Evolutionary conservation across 1,140 invertebrate species (phyloP).

Genomic region (Drosophila leontia): DNA sequence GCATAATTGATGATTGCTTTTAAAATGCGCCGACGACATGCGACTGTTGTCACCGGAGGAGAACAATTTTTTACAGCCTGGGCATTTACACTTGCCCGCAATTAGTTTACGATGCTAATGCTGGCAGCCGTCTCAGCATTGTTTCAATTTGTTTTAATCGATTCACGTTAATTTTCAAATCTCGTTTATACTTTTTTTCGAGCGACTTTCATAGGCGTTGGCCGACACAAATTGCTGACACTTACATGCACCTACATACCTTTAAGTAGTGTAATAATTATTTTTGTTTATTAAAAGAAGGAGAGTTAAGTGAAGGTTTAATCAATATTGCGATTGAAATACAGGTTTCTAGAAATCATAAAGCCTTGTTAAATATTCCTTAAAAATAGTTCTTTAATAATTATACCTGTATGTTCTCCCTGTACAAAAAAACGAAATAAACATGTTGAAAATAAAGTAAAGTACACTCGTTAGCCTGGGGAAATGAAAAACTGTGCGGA

Average conservation of each 20-base stretch:
- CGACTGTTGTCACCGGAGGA: constrained; percentile 67
- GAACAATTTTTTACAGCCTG: constrained; percentile 69
- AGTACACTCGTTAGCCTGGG: constrained; percentile 14
- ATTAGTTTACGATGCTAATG: constrained; percentile 72
- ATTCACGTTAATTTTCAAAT: constrained; percentile 76
- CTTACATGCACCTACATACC: constrained; percentile 36
- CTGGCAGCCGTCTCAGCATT: constrained; percentile 30
- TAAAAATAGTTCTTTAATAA: background rate
- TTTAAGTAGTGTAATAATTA: constrained; percentile 22
- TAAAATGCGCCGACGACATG: constrained; percentile 76
- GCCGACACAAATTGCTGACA: constrained; percentile 37
- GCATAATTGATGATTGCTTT: constrained; percentile 84
- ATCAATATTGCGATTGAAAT: background rate
- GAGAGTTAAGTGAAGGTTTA: background rate
- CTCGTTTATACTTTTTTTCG: constrained; percentile 32
- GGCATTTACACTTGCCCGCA: constrained; percentile 80
- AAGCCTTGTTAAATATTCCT: background rate
- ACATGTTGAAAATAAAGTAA: constrained; percentile 41
- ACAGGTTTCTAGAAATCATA: background rate
- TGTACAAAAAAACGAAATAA: constrained; percentile 2
- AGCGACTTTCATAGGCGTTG: constrained; percentile 26
- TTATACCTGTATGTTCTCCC: background rate
- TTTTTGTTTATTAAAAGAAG: background rate
- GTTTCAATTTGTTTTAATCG: constrained; percentile 80
- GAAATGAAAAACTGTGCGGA: constrained; percentile 19